Percentiles rank a stretch among this genome's conserved stretches.
phyloP scores from a whole-genome alignment of 2,113 vertebrate species.

The Cyprinodon variegatus region DNA sequence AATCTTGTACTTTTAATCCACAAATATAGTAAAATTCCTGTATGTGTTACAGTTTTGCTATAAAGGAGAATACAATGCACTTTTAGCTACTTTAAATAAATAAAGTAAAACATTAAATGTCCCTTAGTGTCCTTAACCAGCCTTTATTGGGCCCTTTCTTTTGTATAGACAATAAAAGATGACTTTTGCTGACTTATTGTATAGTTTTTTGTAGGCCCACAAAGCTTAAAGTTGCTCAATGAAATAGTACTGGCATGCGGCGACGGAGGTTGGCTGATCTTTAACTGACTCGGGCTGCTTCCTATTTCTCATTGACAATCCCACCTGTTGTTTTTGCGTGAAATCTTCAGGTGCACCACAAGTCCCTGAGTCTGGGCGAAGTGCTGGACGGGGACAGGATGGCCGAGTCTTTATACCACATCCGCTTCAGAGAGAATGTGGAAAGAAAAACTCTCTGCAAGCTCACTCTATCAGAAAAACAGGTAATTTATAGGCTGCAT shows the following conservation, averaged over 20 bases:
- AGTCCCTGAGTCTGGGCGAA: slow-evolving; percentile 89
- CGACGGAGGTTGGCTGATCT: too few species aligned
- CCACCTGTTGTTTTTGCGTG: not conserved
- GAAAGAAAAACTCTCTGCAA: slow-evolving; percentile 84
- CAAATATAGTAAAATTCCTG: not conserved
- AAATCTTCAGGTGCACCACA: slow-evolving; percentile 82
- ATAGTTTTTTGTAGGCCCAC: not conserved
- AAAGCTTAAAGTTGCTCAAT: not conserved
- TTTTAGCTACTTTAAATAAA: not conserved
- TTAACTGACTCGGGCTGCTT: too few species aligned
- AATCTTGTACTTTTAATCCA: not conserved
- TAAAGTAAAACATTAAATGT: not conserved
- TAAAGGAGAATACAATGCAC: not conserved
- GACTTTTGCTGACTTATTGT: not conserved
- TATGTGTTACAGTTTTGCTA: too few species aligned
- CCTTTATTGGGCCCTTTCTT: not conserved
- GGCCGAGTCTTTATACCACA: slow-evolving; percentile 89
- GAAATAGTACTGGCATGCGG: not conserved
- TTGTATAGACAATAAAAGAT: not conserved
- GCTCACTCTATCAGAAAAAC: slow-evolving; percentile 81
- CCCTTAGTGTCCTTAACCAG: too few species aligned
- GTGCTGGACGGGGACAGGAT: slow-evolving; percentile 92
- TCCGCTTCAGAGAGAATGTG: slow-evolving; percentile 83
- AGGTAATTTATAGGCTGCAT: slow-evolving; percentile 55
- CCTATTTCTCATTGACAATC: too few species aligned